A percentile compares a stretch with the other conserved stretches of the same genome.
These are phyloP conservation scores for Tricholaema leucomelas DNA, from an alignment of 2,113 vertebrate species.

Conservation along the genomic window DNA sequence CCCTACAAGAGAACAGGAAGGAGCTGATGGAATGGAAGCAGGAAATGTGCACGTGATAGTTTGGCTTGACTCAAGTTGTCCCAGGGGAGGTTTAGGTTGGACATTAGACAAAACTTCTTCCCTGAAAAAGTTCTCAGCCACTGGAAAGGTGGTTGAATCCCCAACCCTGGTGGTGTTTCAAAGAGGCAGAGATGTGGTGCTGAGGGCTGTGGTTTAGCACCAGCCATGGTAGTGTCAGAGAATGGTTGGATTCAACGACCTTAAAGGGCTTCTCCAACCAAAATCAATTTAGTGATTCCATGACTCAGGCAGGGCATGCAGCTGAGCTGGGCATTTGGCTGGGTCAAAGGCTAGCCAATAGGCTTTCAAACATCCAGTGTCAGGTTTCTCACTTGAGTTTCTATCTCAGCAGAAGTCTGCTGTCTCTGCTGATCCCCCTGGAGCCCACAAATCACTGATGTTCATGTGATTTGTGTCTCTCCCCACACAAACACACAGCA, in stretches of 20 bases:
- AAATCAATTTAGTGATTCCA: too few relatives aligned
- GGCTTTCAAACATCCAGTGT: not conserved
- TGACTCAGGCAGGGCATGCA: not conserved
- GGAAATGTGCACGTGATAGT: not conserved
- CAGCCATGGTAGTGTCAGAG: too few relatives aligned
- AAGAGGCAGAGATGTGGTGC: too few relatives aligned
- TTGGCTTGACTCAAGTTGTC: not conserved
- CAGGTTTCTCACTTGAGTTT: not conserved
- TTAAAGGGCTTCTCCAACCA: too few relatives aligned
- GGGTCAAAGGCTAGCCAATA: not conserved
- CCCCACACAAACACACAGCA: not conserved
- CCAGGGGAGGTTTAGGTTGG: too few relatives aligned
- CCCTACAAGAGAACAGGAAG: not conserved
- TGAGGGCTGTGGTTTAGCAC: too few relatives aligned
- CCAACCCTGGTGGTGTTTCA: too few relatives aligned
- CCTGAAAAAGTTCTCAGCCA: too few relatives aligned
- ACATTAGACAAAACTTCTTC: too few relatives aligned
- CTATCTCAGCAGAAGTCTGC: not conserved
- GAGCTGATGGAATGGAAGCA: not conserved
- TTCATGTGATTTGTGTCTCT: not conserved
- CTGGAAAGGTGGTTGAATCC: too few relatives aligned
- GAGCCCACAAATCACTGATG: not conserved
- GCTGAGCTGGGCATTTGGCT: not conserved
- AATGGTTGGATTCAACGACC: too few relatives aligned
- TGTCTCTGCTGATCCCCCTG: not conserved